Conservation (phyloP, 2,888 invertebrate species). For the Pristionchus mayeri region DNA sequence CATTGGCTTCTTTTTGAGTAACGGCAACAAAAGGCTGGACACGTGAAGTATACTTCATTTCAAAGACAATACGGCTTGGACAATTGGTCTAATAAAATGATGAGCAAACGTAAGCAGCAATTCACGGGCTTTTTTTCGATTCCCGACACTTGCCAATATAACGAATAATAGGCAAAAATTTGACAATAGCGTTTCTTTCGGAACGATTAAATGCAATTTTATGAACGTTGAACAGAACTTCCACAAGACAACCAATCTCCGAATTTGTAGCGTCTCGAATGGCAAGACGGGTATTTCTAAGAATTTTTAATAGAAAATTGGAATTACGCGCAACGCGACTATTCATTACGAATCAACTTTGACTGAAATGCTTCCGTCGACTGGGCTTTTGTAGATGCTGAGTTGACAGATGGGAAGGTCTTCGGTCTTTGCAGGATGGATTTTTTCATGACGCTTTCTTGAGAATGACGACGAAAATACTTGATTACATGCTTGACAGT, state of each 20-base stretch:
- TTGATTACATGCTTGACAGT: too few species aligned
- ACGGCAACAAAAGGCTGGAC: constrained; percentile 12
- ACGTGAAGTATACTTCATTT: constrained; percentile 15
- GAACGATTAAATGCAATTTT: too few species aligned
- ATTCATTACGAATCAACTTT: not conserved
- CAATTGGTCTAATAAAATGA: not conserved
- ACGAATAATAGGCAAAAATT: not conserved
- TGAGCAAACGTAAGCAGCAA: not conserved
- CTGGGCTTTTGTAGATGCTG: too few species aligned
- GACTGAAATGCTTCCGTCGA: too few species aligned
- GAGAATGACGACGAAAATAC: too few species aligned
- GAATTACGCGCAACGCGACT: not conserved
- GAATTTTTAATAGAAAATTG: not conserved
- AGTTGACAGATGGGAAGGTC: too few species aligned
- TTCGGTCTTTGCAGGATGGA: too few species aligned
- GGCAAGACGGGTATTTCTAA: not conserved
- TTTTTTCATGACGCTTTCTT: too few species aligned
- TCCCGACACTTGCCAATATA: not conserved
- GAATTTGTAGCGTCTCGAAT: not conserved
- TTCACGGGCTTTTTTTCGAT: not conserved
- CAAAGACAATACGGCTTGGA: not conserved
- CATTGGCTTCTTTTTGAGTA: not conserved
- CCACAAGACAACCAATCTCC: constrained; percentile 16
- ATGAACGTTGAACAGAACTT: not conserved
- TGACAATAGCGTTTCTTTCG: not conserved